Evolutionary conservation across 2,113 vertebrate species (phyloP).

Genomic region (Symphodus melops): DNA sequence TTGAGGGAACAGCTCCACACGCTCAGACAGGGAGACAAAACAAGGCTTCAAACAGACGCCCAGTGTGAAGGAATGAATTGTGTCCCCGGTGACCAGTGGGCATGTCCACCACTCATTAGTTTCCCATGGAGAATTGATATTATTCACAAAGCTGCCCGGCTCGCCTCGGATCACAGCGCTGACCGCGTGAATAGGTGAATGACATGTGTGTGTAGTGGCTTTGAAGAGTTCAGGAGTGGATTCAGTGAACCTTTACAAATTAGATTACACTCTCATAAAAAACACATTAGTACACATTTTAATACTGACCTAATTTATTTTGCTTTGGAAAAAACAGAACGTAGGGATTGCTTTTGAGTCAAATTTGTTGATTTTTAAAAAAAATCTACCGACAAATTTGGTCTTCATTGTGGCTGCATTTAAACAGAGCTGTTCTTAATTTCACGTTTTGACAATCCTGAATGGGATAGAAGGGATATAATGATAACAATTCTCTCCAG

Average conservation of each 20-base stretch:
- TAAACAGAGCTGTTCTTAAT: too few species aligned
- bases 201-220: constrained; percentile 40
- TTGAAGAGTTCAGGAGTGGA: constrained; percentile 34
- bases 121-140: constrained; percentile 80
- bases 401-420: too few species aligned
- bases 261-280: constrained; percentile 28
- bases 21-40: constrained; percentile 45
- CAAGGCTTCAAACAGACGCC: constrained; percentile 53
- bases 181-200: constrained; percentile 63
- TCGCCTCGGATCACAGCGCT: constrained; percentile 45
- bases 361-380: not conserved
- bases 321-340: not conserved
- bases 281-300: not conserved
- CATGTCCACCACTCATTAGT: constrained; percentile 68
- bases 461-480: too few species aligned
- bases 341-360: not conserved
- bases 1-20: constrained; percentile 53
- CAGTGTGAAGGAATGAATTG: constrained; percentile 68
- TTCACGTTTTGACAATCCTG: too few species aligned
- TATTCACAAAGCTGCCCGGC: constrained; percentile 62
- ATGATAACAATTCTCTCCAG: too few species aligned
- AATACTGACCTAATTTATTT: not conserved
- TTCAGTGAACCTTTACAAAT: constrained; percentile 50
- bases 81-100: constrained; percentile 57
- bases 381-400: too few species aligned